These are phyloP conservation scores for Bradypus variegatus DNA, from an alignment of 2,797 vertebrate genomes.

Conservation along the genomic window DNA sequence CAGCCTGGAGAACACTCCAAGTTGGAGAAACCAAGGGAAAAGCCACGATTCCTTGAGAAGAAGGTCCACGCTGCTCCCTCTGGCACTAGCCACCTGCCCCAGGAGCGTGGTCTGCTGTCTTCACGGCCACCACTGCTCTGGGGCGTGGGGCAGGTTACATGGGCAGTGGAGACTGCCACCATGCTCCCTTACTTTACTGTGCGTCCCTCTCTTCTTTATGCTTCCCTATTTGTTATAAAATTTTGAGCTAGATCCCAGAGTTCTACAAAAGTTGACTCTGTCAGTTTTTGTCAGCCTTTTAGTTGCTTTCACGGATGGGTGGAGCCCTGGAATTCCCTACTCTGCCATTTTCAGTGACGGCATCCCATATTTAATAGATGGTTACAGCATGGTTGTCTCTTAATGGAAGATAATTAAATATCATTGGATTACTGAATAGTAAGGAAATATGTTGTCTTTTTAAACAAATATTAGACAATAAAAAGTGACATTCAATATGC, in stretches of 20 bases:
- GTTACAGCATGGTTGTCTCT: background rate
- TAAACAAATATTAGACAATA: background rate
- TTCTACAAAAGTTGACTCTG: background rate
- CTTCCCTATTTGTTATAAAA: background rate
- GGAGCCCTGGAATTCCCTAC: background rate
- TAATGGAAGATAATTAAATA: background rate
- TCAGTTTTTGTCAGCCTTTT: background rate
- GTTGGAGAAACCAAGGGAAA: background rate
- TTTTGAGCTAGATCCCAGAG: background rate
- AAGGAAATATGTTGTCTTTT: background rate
- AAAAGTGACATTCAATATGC: background rate
- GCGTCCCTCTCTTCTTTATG: background rate
- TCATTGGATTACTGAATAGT: background rate
- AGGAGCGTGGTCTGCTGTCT: background rate
- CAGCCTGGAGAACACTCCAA: background rate
- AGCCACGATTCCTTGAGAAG: background rate
- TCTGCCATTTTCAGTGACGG: background rate
- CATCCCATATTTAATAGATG: background rate
- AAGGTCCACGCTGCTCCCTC: rapidly evolving
- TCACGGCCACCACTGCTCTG: no score
- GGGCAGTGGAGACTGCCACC: background rate
- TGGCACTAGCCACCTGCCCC: background rate
- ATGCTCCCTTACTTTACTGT: background rate
- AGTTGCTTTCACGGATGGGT: background rate
- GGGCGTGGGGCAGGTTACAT: background rate